phyloP scores from a whole-genome alignment of 1,140 invertebrate species.

The Drosophila ambigua region DNA sequence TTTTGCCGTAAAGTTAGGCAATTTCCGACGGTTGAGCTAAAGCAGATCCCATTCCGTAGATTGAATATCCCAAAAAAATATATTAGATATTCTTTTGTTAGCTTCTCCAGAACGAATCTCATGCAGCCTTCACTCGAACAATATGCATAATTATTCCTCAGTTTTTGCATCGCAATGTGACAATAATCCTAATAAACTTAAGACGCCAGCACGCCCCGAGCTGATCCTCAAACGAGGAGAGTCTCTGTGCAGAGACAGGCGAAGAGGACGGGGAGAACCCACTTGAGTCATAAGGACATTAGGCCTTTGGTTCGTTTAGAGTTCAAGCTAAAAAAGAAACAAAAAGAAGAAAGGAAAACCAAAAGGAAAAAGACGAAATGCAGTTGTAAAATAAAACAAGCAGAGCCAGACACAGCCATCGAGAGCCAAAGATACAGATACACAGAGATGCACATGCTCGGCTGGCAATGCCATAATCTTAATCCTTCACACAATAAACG shows the following conservation, averaged over 20 bases:
- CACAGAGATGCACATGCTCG: constrained; percentile 26
- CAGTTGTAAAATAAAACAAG: constrained; percentile 50
- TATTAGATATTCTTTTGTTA: not conserved
- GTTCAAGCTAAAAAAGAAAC: constrained; percentile 58
- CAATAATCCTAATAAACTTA: constrained; percentile 59
- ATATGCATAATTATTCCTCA: constrained; percentile 40
- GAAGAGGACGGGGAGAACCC: constrained; percentile 14
- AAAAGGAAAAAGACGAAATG: constrained; percentile 31
- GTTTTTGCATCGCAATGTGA: constrained; percentile 29
- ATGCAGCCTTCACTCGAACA: constrained; percentile 16
- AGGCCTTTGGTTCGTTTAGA: constrained; percentile 46
- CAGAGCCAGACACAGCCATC: constrained; percentile 11
- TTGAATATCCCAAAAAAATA: constrained; percentile 17
- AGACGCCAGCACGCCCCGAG: constrained; percentile 72
- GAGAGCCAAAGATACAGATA: constrained; percentile 17
- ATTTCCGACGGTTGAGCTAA: too few species aligned
- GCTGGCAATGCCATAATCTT: constrained; percentile 67
- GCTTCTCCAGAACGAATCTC: not conserved
- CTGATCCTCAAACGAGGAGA: constrained; percentile 23
- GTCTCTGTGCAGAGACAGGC: too few species aligned
- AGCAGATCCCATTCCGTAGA: too few species aligned
- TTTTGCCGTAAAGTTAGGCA: too few species aligned
- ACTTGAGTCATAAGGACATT: constrained; percentile 76
- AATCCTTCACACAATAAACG: constrained; percentile 82
- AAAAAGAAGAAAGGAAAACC: constrained; percentile 20